phyloP scores from a whole-genome alignment of 2,797 vertebrate genomes.

The Sparus aurata region DNA sequence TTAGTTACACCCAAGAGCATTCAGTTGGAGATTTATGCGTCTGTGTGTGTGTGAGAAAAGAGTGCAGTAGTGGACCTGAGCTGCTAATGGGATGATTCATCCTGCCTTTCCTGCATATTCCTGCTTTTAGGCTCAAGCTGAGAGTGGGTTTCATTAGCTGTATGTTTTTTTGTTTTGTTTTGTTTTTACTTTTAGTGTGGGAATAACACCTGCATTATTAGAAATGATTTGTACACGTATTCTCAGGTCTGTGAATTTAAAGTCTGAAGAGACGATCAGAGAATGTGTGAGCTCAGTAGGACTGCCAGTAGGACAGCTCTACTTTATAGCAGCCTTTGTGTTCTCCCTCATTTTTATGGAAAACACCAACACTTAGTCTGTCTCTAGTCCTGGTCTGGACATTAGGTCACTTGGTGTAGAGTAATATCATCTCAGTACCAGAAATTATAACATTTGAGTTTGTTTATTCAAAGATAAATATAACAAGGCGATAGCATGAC shows the following conservation, averaged over 20 bases:
- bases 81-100: slow-evolving; percentile 41
- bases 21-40: slow-evolving; percentile 30
- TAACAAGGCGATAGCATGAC: no score
- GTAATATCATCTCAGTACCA: no score
- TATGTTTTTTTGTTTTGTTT: neutral
- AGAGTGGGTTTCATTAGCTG: slow-evolving; percentile 6
- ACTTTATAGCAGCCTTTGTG: neutral
- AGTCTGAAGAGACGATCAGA: neutral
- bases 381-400: neutral
- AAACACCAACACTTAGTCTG: neutral
- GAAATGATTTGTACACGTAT: neutral
- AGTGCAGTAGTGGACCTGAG: neutral
- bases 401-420: slow-evolving; percentile 16
- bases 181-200: neutral
- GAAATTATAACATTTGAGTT: no score
- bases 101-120: neutral
- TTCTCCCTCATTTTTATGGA: neutral
- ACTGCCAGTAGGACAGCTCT: neutral
- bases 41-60: slow-evolving; percentile 6
- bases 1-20: slow-evolving; percentile 27
- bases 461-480: no score
- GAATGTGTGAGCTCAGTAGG: neutral
- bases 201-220: slow-evolving; percentile 11
- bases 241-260: neutral
- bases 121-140: slow-evolving; percentile 25